phyloP scores from a whole-genome alignment of 1,140 invertebrate genomes.

The Microplitis demolitor region DNA sequence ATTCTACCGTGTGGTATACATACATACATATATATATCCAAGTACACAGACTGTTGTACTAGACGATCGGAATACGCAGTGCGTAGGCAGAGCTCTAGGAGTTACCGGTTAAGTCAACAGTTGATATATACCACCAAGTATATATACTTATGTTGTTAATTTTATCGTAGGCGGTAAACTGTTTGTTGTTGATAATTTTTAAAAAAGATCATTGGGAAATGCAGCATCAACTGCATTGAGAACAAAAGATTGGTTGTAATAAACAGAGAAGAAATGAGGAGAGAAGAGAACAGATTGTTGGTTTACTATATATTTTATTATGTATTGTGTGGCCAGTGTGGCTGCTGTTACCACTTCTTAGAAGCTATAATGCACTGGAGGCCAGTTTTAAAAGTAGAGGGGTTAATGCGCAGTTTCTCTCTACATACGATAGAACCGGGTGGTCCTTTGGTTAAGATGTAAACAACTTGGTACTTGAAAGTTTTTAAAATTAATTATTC shows the following conservation, averaged over 20 bases:
- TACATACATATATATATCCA: not conserved
- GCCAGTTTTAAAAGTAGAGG: not conserved
- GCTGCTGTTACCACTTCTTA: conserved; percentile 36
- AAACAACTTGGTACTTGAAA: not conserved
- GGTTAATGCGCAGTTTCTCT: conserved; percentile 12
- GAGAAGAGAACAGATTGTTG: not conserved
- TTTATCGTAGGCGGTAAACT: too few species aligned
- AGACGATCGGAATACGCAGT: not conserved
- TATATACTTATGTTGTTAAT: too few species aligned
- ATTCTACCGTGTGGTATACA: conserved; percentile 48
- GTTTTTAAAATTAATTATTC: not conserved
- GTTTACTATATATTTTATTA: conserved; percentile 6
- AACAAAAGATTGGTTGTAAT: too few species aligned
- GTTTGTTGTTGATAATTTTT: too few species aligned
- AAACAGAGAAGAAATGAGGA: not conserved
- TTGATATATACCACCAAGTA: too few species aligned
- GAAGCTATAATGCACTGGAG: conserved; percentile 37
- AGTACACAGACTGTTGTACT: too few species aligned
- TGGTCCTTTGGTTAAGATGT: not conserved
- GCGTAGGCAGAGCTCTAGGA: not conserved
- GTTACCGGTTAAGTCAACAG: not conserved
- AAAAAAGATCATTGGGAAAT: too few species aligned
- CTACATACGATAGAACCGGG: not conserved
- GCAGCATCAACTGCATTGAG: too few species aligned
- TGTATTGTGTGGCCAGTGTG: not conserved